Conservation (phyloP, 2,797 vertebrate species). For the Discoglossus pictus region DNA sequence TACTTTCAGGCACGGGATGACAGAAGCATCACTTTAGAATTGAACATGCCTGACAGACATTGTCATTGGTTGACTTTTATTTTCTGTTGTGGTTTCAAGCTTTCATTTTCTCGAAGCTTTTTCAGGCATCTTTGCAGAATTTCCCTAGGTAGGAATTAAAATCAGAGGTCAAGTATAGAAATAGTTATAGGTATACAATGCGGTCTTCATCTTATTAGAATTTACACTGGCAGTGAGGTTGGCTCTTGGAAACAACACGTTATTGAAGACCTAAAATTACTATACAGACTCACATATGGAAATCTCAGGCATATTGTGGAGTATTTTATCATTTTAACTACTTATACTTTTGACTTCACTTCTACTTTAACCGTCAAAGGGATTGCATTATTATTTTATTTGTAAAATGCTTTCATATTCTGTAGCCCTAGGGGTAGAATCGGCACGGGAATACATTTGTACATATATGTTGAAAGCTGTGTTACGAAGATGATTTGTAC, state of each 20-base stretch:
- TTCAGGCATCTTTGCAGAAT: constrained; percentile 76
- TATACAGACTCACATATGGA: too few species aligned
- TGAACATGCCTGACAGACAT: constrained; percentile 90
- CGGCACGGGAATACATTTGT: too few species aligned
- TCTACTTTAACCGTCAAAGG: too few species aligned
- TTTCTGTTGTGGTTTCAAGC: constrained; percentile 90
- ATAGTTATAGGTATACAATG: constrained; percentile 64
- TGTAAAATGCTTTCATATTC: too few species aligned
- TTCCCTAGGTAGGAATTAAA: constrained; percentile 83
- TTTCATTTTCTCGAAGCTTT: constrained; percentile 87
- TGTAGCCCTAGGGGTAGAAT: too few species aligned
- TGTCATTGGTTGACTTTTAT: constrained; percentile 96
- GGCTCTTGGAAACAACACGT: too few species aligned
- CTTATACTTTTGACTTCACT: too few species aligned
- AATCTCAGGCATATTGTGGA: too few species aligned
- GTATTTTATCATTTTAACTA: too few species aligned
- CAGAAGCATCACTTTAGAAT: constrained; percentile 92
- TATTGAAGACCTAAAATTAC: too few species aligned
- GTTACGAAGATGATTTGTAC: too few species aligned
- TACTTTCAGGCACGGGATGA: constrained; percentile 80
- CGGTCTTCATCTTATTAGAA: constrained; percentile 67
- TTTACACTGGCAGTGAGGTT: constrained; percentile 71
- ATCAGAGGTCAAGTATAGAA: constrained; percentile 80
- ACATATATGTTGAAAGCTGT: too few species aligned
- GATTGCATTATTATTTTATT: neutral